These are phyloP conservation scores for Chironex yamaguchii DNA, from an alignment of 30 jellyfish, hydroid and myxozoan species.

Conservation along the genomic window DNA sequence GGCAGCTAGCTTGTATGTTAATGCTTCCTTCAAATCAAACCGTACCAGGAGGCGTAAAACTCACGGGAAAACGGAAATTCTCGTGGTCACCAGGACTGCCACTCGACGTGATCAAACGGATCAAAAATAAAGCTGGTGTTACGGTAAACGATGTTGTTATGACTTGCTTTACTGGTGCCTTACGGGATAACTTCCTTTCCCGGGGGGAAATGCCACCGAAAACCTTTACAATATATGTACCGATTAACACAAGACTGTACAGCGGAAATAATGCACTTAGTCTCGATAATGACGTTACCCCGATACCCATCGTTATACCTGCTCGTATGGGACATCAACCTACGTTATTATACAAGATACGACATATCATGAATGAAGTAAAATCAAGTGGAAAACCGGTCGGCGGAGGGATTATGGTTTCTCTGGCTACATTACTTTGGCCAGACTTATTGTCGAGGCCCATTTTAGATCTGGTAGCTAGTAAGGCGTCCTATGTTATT, in stretches of 20 bases:
- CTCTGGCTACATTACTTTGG: conserved; percentile 36
- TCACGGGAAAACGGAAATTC: conserved; percentile 64
- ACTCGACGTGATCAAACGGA: conserved; percentile 57
- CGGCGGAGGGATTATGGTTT: conserved; percentile 38
- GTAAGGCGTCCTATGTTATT: conserved; percentile 75
- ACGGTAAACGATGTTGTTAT: conserved; percentile 85
- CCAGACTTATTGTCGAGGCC: conserved; percentile 61
- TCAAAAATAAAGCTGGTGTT: conserved; percentile 46
- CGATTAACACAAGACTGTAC: conserved; percentile 72
- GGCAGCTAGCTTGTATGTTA: conserved; percentile 34
- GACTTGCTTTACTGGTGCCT: conserved; percentile 55
- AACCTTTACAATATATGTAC: conserved; percentile 57
- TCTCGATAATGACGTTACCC: conserved; percentile 63
- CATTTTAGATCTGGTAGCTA: conserved; percentile 52
- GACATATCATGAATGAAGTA: conserved; percentile 39
- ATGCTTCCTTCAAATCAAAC: conserved; percentile 55
- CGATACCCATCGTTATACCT: conserved; percentile 61
- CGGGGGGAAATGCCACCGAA: background rate
- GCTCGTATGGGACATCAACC: conserved; percentile 17
- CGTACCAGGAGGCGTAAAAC: conserved; percentile 45
- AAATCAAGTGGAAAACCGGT: conserved; percentile 84
- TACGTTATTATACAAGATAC: conserved; percentile 32
- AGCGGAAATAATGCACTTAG: conserved; percentile 61
- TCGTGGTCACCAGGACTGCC: conserved; percentile 79
- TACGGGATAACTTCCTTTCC: conserved; percentile 28